Evolutionary conservation across 1,140 invertebrate genomes (phyloP).

Genomic region (Drosophila jambulina): DNA sequence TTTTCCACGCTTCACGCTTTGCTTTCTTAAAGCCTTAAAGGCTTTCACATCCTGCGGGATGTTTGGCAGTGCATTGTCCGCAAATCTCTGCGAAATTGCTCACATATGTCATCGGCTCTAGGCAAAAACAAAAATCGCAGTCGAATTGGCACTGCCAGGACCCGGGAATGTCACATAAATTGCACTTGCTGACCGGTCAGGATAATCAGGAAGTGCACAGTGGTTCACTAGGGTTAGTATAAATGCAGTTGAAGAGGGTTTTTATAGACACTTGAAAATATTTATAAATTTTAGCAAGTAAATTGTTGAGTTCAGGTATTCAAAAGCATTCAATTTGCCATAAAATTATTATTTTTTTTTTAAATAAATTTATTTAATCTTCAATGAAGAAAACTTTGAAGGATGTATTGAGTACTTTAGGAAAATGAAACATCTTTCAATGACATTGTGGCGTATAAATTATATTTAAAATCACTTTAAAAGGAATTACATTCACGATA

Average conservation of each 20-base stretch:
- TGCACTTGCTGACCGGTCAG: slow-evolving; percentile 45
- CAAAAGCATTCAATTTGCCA: neutral
- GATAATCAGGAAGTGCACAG: slow-evolving; percentile 56
- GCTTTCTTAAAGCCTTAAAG: slow-evolving; percentile 50
- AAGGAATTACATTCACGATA: too few relatives aligned
- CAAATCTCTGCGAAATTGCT: slow-evolving; percentile 79
- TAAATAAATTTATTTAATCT: neutral
- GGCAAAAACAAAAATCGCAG: slow-evolving; percentile 61
- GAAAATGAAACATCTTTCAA: neutral
- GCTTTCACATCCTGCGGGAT: slow-evolving; percentile 9
- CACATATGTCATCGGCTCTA: slow-evolving; percentile 68
- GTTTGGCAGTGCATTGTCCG: slow-evolving; percentile 62
- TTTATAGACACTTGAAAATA: too few relatives aligned
- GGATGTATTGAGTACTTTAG: neutral
- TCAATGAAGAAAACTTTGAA: neutral
- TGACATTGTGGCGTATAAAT: neutral
- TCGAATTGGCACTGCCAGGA: slow-evolving; percentile 56
- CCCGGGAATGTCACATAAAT: slow-evolving; percentile 63
- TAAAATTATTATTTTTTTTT: neutral
- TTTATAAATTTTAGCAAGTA: too few relatives aligned
- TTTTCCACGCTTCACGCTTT: slow-evolving; percentile 31
- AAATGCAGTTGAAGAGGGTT: neutral
- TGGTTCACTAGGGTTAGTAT: neutral
- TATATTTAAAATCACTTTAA: too few relatives aligned
- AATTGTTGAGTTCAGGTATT: neutral